Percentiles rank a stretch among this genome's conserved stretches.
These are phyloP conservation scores for Drosophila mercatorum DNA, from an alignment of 2,888 invertebrate genomes.

Conservation along the genomic window DNA sequence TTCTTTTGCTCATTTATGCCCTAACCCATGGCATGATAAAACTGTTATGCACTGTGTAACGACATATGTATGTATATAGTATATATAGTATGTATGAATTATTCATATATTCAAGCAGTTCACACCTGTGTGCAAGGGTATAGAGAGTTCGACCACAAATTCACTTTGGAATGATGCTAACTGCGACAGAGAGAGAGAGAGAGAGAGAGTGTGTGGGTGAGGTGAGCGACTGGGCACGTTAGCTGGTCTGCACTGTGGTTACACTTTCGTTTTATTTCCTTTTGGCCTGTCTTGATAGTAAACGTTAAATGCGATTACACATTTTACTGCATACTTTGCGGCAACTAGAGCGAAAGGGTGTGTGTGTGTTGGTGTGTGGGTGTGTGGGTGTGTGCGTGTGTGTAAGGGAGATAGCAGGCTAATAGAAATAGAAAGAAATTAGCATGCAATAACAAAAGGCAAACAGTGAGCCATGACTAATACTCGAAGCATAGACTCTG, in stretches of 20 bases:
- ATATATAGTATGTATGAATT: too few relatives aligned
- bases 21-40: constrained; percentile 2
- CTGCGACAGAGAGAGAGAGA: constrained; percentile 1
- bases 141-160: not conserved
- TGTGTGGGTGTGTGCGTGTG: not conserved
- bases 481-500: constrained; percentile 36
- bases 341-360: constrained; percentile 33
- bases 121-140: not conserved
- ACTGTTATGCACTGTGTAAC: not conserved
- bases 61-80: not conserved
- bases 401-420: constrained; percentile 5
- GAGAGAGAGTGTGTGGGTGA: not conserved
- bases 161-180: constrained; percentile 1
- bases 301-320: constrained; percentile 71
- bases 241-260: constrained; percentile 17
- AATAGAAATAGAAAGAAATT: constrained; percentile 51
- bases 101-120: not conserved
- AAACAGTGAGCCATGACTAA: constrained; percentile 61
- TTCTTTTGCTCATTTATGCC: not conserved
- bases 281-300: constrained; percentile 31
- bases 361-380: not conserved
- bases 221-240: constrained; percentile 15
- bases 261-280: constrained; percentile 19
- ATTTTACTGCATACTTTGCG: constrained; percentile 66
- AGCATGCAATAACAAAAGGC: constrained; percentile 69